These are phyloP conservation scores for Scaptomyza polygonia DNA, from an alignment of 2,888 invertebrate species.

Conservation along the genomic window DNA sequence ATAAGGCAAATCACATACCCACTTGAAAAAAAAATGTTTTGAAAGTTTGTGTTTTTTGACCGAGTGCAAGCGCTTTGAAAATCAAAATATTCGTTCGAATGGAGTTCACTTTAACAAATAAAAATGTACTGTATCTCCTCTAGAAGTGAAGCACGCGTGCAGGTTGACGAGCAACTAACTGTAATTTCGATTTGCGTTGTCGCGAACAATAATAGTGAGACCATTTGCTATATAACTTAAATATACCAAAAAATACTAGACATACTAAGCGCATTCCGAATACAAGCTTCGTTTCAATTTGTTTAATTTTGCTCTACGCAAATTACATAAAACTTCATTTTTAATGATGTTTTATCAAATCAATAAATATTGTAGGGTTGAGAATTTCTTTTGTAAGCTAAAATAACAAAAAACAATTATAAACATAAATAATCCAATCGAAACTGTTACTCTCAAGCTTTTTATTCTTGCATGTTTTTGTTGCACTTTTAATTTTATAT, in stretches of 20 bases:
- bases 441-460: no score
- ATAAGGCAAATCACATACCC: conserved; percentile 24
- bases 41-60: conserved; percentile 33
- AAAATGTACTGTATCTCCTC: not conserved
- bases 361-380: not conserved
- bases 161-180: conserved; percentile 45
- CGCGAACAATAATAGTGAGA: conserved; percentile 16
- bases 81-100: conserved; percentile 44
- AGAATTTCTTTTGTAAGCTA: not conserved
- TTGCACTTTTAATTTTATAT: not conserved
- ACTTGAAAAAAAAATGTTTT: conserved; percentile 45
- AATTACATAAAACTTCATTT: not conserved
- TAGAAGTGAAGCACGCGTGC: conserved; percentile 27
- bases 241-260: conserved; percentile 3
- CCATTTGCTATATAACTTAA: not conserved
- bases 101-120: conserved; percentile 1
- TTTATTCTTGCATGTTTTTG: not conserved
- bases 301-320: not conserved
- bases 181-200: conserved; percentile 26
- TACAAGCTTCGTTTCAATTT: not conserved
- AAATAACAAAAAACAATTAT: not conserved
- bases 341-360: not conserved
- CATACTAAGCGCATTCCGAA: conserved; percentile 20
- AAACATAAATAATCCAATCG: no score
- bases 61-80: conserved; percentile 34